Conservation (phyloP, 2,888 invertebrate genomes). For the Spodoptera picta region DNA sequence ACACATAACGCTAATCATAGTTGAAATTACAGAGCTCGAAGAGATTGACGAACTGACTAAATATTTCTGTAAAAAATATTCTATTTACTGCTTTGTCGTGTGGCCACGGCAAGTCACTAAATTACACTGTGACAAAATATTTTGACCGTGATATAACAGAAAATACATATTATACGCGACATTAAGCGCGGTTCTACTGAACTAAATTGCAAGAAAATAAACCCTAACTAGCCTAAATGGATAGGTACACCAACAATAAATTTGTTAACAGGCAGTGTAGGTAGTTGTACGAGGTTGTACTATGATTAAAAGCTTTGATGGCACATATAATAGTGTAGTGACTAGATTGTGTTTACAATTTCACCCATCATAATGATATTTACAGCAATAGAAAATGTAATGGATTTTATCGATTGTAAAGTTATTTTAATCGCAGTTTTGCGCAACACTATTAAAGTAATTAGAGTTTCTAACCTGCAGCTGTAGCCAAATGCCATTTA, state of each 20-base stretch:
- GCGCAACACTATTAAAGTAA: conserved; percentile 6
- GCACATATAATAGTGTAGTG: conserved; percentile 25
- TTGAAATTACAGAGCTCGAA: conserved; percentile 14
- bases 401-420: conserved; percentile 31
- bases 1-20: conserved; percentile 6
- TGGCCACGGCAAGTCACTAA: conserved; percentile 69
- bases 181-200: conserved; percentile 52
- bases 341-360: conserved; percentile 26
- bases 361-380: conserved; percentile 7
- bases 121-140: conserved; percentile 74
- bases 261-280: conserved; percentile 39
- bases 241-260: conserved; percentile 35
- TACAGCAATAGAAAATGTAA: conserved; percentile 24
- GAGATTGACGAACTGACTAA: conserved; percentile 20
- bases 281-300: conserved; percentile 41
- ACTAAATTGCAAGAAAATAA: conserved; percentile 56
- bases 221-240: conserved; percentile 37
- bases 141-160: conserved; percentile 58
- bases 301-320: conserved; percentile 53
- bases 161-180: conserved; percentile 54
- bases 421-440: conserved; percentile 17
- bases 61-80: conserved; percentile 24
- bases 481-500: too few relatives aligned
- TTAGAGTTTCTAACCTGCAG: too few relatives aligned
- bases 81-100: conserved; percentile 63